phyloP scores from a whole-genome alignment of 2,888 invertebrate species.

The Himalopsyche kuldschensis region DNA sequence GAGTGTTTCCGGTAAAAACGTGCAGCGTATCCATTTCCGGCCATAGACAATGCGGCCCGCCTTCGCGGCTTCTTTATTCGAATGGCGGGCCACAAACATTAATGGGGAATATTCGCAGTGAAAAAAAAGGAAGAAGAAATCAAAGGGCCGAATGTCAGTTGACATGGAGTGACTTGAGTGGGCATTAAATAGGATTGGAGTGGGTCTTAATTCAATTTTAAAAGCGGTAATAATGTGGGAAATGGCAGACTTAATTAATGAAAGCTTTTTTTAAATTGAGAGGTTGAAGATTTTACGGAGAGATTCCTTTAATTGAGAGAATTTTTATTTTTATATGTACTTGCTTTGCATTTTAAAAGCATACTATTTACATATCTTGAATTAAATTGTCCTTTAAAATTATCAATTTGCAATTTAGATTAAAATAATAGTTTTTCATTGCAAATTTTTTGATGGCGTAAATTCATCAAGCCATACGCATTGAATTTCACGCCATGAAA shows the following conservation, averaged over 20 bases:
- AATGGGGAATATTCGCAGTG: background rate
- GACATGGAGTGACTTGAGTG: constrained; percentile 12
- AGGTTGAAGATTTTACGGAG: background rate
- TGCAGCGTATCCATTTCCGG: constrained; percentile 15
- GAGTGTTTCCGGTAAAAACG: constrained; percentile 10
- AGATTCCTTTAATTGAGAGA: too few relatives aligned
- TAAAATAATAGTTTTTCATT: too few relatives aligned
- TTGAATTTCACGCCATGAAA: too few relatives aligned
- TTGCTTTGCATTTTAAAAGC: too few relatives aligned
- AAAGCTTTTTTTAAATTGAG: background rate
- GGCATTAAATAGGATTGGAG: constrained; percentile 9
- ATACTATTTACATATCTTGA: too few relatives aligned
- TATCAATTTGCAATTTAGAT: too few relatives aligned
- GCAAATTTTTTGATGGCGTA: too few relatives aligned
- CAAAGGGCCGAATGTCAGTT: background rate
- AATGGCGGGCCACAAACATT: background rate
- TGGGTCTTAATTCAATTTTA: constrained; percentile 20
- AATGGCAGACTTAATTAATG: background rate
- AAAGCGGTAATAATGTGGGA: background rate
- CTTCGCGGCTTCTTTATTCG: constrained; percentile 6
- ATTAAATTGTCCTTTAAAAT: too few relatives aligned
- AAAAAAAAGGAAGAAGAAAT: background rate
- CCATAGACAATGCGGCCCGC: constrained; percentile 9
- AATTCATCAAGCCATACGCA: too few relatives aligned
- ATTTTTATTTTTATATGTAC: too few relatives aligned